Conservation (phyloP, 2,888 invertebrate species). For the Thereva unica region DNA sequence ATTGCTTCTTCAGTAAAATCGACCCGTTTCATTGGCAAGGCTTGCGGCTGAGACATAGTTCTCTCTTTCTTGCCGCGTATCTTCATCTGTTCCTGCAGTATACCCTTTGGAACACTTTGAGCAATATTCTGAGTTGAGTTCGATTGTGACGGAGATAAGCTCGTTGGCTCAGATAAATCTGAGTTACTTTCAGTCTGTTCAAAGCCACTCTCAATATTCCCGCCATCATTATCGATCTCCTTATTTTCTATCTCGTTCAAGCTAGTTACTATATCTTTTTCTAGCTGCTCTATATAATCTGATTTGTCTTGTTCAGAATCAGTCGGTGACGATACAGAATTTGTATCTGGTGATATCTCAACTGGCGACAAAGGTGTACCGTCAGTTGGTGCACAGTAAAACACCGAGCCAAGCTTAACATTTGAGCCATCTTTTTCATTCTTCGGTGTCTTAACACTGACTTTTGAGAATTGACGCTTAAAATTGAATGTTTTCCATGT, state of each 20-base stretch:
- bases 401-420: slow-evolving; percentile 56
- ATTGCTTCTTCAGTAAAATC: slow-evolving; percentile 53
- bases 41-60: slow-evolving; percentile 48
- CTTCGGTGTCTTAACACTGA: slow-evolving; percentile 74
- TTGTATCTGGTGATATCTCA: slow-evolving; percentile 49
- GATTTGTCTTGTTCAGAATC: slow-evolving; percentile 49
- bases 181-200: slow-evolving; percentile 43
- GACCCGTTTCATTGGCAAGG: slow-evolving; percentile 49
- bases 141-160: slow-evolving; percentile 44
- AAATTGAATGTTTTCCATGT: slow-evolving; percentile 79
- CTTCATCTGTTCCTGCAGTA: slow-evolving; percentile 41
- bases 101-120: slow-evolving; percentile 43
- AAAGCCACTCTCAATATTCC: slow-evolving; percentile 38
- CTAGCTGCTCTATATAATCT: slow-evolving; percentile 47
- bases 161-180: slow-evolving; percentile 44
- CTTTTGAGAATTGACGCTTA: slow-evolving; percentile 80
- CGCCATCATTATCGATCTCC: slow-evolving; percentile 39
- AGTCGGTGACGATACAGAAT: slow-evolving; percentile 47
- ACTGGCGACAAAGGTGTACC: slow-evolving; percentile 52
- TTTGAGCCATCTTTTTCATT: slow-evolving; percentile 53
- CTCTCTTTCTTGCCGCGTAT: slow-evolving; percentile 45
- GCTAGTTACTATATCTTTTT: slow-evolving; percentile 47
- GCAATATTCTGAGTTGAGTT: slow-evolving; percentile 45
- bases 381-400: slow-evolving; percentile 57
- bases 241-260: slow-evolving; percentile 45